Percentiles rank a stretch among this genome's conserved stretches.
phyloP scores from a whole-genome alignment of 2,888 invertebrate species.

The Bimastos eiseni region DNA sequence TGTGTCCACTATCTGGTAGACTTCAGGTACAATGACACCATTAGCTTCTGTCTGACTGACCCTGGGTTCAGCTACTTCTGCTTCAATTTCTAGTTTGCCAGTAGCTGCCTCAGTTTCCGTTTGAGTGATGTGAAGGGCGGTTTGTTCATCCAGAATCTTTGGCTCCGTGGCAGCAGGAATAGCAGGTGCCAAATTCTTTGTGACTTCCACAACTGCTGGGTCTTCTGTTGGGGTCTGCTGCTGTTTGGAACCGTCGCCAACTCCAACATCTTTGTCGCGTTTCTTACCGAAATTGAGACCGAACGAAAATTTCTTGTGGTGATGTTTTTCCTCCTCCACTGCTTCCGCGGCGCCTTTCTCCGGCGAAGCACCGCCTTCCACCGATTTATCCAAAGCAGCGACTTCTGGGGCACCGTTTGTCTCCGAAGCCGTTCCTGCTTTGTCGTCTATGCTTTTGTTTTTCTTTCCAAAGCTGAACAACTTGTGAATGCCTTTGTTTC shows the following conservation, averaged over 20 bases:
- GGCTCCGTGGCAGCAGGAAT: not conserved
- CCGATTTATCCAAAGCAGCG: not conserved
- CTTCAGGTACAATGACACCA: not conserved
- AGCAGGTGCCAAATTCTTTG: not conserved
- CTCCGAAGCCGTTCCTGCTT: not conserved
- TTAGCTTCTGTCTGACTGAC: not conserved
- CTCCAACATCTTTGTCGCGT: not conserved
- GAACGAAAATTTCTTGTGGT: slow-evolving; percentile 3
- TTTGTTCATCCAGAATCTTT: not conserved
- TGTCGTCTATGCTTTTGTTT: not conserved
- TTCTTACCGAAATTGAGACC: not conserved
- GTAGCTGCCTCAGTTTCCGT: not conserved
- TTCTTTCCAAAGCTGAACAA: slow-evolving; percentile 30
- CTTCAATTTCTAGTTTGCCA: not conserved
- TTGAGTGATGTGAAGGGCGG: not conserved
- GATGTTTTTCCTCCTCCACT: not conserved
- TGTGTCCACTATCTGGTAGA: not conserved
- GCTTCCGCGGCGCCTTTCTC: not conserved
- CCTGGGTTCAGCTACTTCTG: not conserved
- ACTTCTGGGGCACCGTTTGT: not conserved
- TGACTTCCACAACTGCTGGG: not conserved
- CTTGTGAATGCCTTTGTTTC: slow-evolving; percentile 19
- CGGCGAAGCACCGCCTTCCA: not conserved
- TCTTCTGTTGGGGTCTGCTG: not conserved
- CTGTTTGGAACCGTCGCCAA: not conserved